Percentiles rank a stretch among this genome's conserved stretches.
These are phyloP conservation scores for Phylloscopus trochiloides DNA, from an alignment of 2,113 vertebrate species.

Conservation along the genomic window DNA sequence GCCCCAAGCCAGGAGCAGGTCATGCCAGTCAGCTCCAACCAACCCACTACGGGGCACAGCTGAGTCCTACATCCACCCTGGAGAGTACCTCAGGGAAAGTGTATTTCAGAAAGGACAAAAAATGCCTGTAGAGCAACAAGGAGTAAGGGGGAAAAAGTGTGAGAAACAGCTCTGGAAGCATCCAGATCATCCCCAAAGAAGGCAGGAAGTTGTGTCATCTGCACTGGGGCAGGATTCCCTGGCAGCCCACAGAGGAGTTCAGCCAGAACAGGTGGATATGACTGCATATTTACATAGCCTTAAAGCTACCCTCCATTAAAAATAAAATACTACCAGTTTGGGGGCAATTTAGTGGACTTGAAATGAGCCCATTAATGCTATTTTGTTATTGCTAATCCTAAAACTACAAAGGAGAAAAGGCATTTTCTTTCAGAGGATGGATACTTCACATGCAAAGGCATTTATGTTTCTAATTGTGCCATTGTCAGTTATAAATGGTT, in stretches of 20 bases:
- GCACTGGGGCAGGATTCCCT: accelerated
- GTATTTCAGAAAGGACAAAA: neutral
- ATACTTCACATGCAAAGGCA: neutral
- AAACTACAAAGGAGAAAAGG: neutral
- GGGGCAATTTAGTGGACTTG: neutral
- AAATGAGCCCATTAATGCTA: neutral
- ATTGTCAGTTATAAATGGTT: neutral
- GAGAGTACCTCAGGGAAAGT: neutral
- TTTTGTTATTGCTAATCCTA: neutral
- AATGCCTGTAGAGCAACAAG: neutral
- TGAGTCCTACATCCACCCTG: accelerated
- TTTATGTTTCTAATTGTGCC: neutral
- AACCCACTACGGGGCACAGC: neutral
- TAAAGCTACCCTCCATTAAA: neutral
- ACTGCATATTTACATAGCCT: accelerated
- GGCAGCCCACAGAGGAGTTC: accelerated
- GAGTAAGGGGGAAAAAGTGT: neutral
- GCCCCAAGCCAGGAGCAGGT: accelerated
- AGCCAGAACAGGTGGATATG: neutral
- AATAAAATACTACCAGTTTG: neutral
- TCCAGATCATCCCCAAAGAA: neutral
- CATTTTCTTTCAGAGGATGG: neutral
- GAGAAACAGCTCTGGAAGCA: neutral
- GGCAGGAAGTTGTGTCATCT: accelerated
- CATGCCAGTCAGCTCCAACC: neutral